Evolutionary conservation across 2,797 vertebrate species (phyloP), one percentile per base, ranked within the genome.

Genomic region (Dendrocincla tyrannina): DNA sequence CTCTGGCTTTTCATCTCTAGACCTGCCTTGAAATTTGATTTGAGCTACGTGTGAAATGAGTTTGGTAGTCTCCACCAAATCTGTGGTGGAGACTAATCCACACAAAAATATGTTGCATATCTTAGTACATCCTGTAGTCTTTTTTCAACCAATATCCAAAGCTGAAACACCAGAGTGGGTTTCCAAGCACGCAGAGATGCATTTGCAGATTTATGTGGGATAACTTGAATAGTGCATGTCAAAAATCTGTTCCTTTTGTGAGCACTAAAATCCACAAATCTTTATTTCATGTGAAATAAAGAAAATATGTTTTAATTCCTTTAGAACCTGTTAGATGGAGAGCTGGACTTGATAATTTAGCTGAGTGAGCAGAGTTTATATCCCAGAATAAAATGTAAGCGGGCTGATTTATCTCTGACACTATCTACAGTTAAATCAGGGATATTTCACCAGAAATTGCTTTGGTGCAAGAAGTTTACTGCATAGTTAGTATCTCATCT

Each of bases 231-330:
- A 67, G 20, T 37, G 10, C 13, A 18, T 50, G 46, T 69, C 68
- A 90, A 92, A 85, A 94, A 66, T n/a, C 44, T 85, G 37, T 77
- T 93, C 66, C 62, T 96, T 97, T 95, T 82, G 85, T 41, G 74
- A 94, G 47, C 72, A 67, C 46, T 72, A 80, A 95, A 87, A 64
- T 70, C 30, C 67, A 72, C 10, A 73, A 53, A 91, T 44, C 44
- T 44, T 44, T 44, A 44, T 59, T 85, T 90, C 24, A 73, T 42
- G n/a, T n/a, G 46, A 91, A 95, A 76, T 85, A 83, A 86, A 74
- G 77, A 84, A 91, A 91, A 72, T 60, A 68, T 56, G 32, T 46
- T 91, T 94, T 41, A 81, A 68, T 63, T 97, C n/a, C 67, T 70
- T 87, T 79, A 82, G 55, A 95, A 90, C 27, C 41, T 66, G 28